Conservation (phyloP, 2,888 invertebrate genomes). For the Nephrotoma guestfalica region DNA sequence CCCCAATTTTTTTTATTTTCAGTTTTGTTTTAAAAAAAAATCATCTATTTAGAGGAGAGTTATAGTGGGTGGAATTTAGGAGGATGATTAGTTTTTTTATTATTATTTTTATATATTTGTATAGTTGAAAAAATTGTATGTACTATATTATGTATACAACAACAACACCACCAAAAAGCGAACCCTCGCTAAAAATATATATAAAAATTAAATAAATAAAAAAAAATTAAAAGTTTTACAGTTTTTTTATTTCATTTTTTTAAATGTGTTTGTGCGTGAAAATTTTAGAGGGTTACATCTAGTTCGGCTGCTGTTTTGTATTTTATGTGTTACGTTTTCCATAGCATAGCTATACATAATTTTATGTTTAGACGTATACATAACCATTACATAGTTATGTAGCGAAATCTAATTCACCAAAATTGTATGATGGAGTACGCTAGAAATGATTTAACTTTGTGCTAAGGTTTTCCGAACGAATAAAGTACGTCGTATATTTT, state of each 20-base stretch:
- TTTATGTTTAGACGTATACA: background rate
- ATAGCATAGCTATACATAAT: background rate
- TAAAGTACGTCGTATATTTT: background rate
- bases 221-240: background rate
- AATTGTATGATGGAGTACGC: background rate
- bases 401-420: background rate
- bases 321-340: background rate
- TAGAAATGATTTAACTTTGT: background rate
- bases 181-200: background rate
- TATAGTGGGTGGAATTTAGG: background rate
- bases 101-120: background rate
- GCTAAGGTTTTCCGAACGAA: background rate
- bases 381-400: background rate
- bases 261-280: background rate
- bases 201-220: background rate
- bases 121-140: background rate
- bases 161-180: background rate
- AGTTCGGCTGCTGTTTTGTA: background rate
- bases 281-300: background rate
- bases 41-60: background rate
- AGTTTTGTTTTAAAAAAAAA: background rate
- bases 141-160: background rate
- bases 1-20: background rate
- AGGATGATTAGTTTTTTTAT: background rate
- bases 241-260: background rate